Percentiles rank a stretch among this genome's conserved stretches.
These are phyloP conservation scores for Dromaius novaehollandiae DNA, from an alignment of 2,113 vertebrate species.

Conservation along the genomic window DNA sequence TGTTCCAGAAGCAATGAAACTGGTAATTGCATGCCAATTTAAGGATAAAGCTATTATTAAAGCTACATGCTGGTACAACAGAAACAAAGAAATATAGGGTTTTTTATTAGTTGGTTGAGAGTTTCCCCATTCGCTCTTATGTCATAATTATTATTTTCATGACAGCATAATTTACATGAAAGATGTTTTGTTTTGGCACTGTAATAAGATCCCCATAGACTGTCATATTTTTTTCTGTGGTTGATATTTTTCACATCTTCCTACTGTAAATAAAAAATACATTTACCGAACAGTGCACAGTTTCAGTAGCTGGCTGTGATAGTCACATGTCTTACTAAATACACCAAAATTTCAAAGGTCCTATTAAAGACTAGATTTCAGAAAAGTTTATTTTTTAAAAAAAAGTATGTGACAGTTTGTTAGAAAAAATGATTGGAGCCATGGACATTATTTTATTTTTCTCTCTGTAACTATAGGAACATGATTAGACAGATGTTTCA, in stretches of 20 bases:
- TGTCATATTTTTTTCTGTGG: background rate
- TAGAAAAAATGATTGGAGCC: slow-evolving; percentile 32
- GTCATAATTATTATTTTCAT: background rate
- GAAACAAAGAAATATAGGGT: background rate
- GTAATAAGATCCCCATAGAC: background rate
- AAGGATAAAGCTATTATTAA: background rate
- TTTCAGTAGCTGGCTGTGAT: slow-evolving; percentile 2
- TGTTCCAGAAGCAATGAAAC: slow-evolving; percentile 1
- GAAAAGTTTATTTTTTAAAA: background rate
- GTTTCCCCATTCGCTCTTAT: background rate
- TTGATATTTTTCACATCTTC: slow-evolving; percentile 11
- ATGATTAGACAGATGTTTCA: slow-evolving; percentile 37
- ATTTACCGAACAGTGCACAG: background rate
- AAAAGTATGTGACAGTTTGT: background rate
- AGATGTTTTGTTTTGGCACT: background rate
- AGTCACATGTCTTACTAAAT: background rate
- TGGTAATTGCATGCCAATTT: slow-evolving; percentile 15
- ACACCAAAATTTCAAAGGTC: background rate
- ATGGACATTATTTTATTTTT: slow-evolving; percentile 12
- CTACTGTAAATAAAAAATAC: slow-evolving; percentile 8
- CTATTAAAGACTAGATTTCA: slow-evolving; percentile 6
- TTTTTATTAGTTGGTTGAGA: background rate
- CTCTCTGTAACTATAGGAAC: background rate
- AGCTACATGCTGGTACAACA: background rate
- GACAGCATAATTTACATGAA: background rate